Base-by-base conservation (phyloP, 2,797 vertebrate species). In the Phoebastria nigripes region DNA sequence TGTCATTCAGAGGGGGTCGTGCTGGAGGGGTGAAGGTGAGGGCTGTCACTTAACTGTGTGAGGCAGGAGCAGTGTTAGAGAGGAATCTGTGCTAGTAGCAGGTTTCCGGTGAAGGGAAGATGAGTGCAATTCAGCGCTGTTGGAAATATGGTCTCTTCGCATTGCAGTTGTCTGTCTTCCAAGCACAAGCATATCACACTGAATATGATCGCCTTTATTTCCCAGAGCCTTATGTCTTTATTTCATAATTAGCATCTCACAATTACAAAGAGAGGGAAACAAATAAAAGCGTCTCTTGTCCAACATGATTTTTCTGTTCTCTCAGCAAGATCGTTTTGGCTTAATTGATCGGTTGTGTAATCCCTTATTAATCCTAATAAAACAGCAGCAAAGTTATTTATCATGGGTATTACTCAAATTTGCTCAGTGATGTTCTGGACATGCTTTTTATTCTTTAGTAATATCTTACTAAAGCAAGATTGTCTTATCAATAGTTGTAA, bases 1-100 rank as follows among this genome's bases (percentile, higher is more conserved):
- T 56, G 55, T 51, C 0, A 0, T n/a, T 70, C 19, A 11, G 55
- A 15, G 3, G 19, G 11, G 3, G 20, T 61, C 0, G 0, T 54
- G 47, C 44, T 3, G 4, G 8, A 59, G 33, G n/a, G 54, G 14
- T 47, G 51, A 77, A 22, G 55, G 26, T 0, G 0, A 59, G 42
- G 31, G 33, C 51, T 89, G 55, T 28, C 3, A 0, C 20, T 39
- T 33, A 41, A 15, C 63, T 0, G 1, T 8, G 20, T 6, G 51
- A 54, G n/a, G 59, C 59, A 86, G 42, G 42, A 79, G 15, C 33
- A 28, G 24, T 2, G 6, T 39, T 25, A 28, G 42, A n/a, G 44
- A 74, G 15, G 25, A 81, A 17, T 41, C 61, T 17, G 5, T 73
- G 59, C 63, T 61, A 63, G 16, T 59, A 73, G 55, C 18, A 85